Base-by-base conservation (phyloP, 35 echinoderm and acorn worm genomes). In the Stichopus chloronotus region DNA sequence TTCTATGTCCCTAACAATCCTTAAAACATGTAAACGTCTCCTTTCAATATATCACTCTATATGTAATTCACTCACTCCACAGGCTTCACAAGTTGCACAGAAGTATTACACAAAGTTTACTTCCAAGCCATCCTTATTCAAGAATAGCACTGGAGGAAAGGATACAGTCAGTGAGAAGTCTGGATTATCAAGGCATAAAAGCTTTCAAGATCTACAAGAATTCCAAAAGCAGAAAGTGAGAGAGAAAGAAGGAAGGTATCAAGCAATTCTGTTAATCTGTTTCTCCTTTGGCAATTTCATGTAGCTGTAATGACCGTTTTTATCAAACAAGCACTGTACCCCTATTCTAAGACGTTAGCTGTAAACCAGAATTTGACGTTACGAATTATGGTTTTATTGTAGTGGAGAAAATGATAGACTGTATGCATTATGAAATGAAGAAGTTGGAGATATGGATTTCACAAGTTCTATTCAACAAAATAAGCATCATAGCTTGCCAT, bases 161-260 rank as follows among this genome's bases (percentile, higher is more conserved):
- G 85, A 88, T 23, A 19, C 90, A 25, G 7, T 79, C 6, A 74
- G 69, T 74, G 90, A 91, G n/a, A 91, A 91, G 90, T 72, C 16
- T 17, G 76, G 90, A 11, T 79, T 91, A 53, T 43, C 90, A 58
- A 91, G 90, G 78, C 74, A 55, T 23, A 91, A 53, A 76, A 91
- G 90, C 72, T 91, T 91, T 79, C 90, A 91, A 55, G 90, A 91
- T 79, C 17, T 79, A 78, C 68, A 91, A 9, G 90, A 91, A 91
- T 91, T 78, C 58, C 69, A 91, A 17, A 91, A 79, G 23, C 69
- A 91, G 16, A 91, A 43, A 65, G n/a, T 58, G 7, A 91, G 56
- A 65, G 90, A 91, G 10, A 91, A 91, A 91, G 90, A 91, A n/a
- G 90, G 79, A 54, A 24, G 90, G 90, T 91, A 85, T 16, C 5